A percentile compares a stretch with the other conserved stretches of the same genome.
phyloP scores from a whole-genome alignment of 2,113 vertebrate species.

The Dicaeum eximium region DNA sequence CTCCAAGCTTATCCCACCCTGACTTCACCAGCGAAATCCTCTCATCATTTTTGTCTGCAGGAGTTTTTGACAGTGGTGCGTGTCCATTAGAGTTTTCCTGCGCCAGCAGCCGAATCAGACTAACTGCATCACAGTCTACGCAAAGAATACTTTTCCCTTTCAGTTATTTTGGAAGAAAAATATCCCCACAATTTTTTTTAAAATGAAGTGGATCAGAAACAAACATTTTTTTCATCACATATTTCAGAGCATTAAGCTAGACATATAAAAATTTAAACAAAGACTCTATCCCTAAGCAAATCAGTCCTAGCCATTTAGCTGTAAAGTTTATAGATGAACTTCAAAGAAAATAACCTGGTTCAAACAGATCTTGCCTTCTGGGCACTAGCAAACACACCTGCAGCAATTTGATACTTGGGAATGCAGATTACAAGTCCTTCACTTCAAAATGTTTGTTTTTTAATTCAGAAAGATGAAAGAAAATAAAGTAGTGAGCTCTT shows the following conservation, averaged over 20 bases:
- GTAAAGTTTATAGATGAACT: conserved; percentile 55
- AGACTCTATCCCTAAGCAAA: background rate
- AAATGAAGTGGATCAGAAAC: background rate
- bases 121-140: background rate
- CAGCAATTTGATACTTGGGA: conserved; percentile 68
- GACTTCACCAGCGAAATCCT: background rate
- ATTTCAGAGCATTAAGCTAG: background rate
- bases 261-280: conserved; percentile 1
- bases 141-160: background rate
- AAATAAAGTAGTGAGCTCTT: conserved; percentile 29
- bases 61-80: background rate
- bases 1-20: background rate
- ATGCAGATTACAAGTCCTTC: conserved; percentile 64
- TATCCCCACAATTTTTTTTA: background rate
- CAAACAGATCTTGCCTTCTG: conserved; percentile 60
- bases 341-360: conserved; percentile 64
- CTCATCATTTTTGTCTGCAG: background rate
- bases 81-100: background rate
- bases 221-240: background rate
- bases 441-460: conserved; percentile 68
- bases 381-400: conserved; percentile 64
- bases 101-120: background rate
- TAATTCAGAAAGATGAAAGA: conserved; percentile 61
- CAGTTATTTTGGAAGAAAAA: background rate
- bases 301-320: background rate